A percentile compares a stretch with the other conserved stretches of the same genome.
phyloP scores from a whole-genome alignment of 2,888 invertebrate species.

The Sarcophaga subvicina region DNA sequence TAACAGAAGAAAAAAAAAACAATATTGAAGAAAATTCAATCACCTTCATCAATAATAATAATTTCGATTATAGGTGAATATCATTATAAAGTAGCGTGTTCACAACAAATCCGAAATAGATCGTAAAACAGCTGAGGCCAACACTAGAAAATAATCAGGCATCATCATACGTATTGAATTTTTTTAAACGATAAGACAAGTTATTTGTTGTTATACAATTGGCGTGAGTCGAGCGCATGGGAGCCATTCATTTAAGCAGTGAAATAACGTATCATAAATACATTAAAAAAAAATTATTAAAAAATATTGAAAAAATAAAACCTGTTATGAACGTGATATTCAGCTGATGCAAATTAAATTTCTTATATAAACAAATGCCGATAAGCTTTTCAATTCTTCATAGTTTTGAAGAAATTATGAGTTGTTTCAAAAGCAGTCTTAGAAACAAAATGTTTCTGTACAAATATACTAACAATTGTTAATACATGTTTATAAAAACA shows the following conservation, averaged over 20 bases:
- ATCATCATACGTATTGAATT: not conserved
- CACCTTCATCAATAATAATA: not conserved
- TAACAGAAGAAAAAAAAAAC: not conserved
- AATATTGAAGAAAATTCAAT: not conserved
- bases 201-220: not conserved
- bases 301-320: not conserved
- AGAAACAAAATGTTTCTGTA: too few relatives aligned
- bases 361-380: not conserved
- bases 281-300: not conserved
- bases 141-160: not conserved
- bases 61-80: not conserved
- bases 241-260: too few relatives aligned
- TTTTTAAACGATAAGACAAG: conserved; percentile 24
- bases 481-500: too few relatives aligned
- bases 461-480: too few relatives aligned
- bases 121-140: not conserved
- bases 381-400: not conserved
- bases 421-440: not conserved
- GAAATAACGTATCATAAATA: conserved; percentile 7
- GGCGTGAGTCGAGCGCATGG: not conserved
- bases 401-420: too few relatives aligned
- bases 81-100: not conserved
- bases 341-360: not conserved
- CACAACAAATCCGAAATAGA: not conserved
- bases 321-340: conserved; percentile 24